Evolutionary conservation across 2,888 invertebrate genomes (phyloP), one percentile per base, ranked within the genome.

Genomic region (Drosophila picticornis): DNA sequence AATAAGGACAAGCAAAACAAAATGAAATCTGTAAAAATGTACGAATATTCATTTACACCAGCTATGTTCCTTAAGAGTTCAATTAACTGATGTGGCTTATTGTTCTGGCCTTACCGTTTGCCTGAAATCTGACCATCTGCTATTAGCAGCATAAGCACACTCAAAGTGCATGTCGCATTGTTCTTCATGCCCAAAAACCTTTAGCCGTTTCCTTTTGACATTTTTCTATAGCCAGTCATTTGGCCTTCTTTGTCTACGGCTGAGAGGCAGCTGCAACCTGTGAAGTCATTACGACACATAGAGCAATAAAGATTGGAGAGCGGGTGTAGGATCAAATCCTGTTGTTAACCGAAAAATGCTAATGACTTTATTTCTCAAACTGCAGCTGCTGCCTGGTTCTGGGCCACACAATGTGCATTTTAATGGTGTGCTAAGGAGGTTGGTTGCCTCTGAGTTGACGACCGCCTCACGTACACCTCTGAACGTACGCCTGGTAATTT

Each of bases 281-380:
- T 27, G 32, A 69, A 51, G 66, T 72, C 77, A 81, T 76, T 81
- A 72, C 53, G 72, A 63, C 48, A 48, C 53, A 62, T 29, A 52
- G 51, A 51, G 55, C 19, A 25, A 27, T 0, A 13, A 27, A 16
- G n/a, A 38, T 27, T 4, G 29, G 29, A 16, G 34, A 19, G 22
- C 4, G 25, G 34, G 11, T 16, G 38, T 36, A 11, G 31, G 29
- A 57, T 29, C 40, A 22, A 16, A 7, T 29, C 4, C 34, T 63
- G 65, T 34, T 68, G 73, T 88, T 77, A 73, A 75, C 85, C 85
- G 66, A 90, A 90, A 88, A 80, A 88, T 85, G 85, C 85, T 85
- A 85, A 85, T 85, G 90, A 90, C 85, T 85, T 85, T 84, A 84
- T 89, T 73, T 80, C 83, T 80, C 76, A 80, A 89, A 62, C 84